Conservation (phyloP, 2,797 vertebrate species). For the Craterocephalus amniculus region DNA sequence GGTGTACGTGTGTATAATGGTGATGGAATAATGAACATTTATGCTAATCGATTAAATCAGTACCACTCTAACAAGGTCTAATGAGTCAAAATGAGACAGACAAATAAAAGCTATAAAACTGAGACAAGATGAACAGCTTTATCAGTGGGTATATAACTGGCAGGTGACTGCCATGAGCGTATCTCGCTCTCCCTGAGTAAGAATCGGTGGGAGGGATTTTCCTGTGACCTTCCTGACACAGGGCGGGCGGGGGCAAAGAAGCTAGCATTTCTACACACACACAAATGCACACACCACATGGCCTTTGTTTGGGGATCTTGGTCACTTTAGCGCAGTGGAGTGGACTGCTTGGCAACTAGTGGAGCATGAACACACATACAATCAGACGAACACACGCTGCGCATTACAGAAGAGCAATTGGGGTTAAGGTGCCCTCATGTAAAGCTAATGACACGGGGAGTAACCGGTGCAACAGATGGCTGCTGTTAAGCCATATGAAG, state of each 20-base stretch:
- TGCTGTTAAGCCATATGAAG: conserved; percentile 60
- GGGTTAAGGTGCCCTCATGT: conserved; percentile 70
- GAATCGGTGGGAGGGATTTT: conserved; percentile 11
- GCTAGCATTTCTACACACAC: conserved; percentile 42
- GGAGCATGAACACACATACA: conserved; percentile 31
- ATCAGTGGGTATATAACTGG: not conserved
- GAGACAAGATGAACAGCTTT: conserved; percentile 27
- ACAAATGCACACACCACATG: conserved; percentile 47
- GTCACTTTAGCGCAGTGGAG: conserved; percentile 45
- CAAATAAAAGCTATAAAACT: conserved; percentile 5
- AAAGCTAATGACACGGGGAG: conserved; percentile 67
- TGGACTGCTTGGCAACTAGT: conserved; percentile 68
- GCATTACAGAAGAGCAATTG: conserved; percentile 38
- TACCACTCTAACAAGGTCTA: not conserved
- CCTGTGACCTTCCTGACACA: not conserved
- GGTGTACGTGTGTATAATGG: no score
- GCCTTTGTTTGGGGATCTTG: conserved; percentile 67
- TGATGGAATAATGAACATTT: no score
- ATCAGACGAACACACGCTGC: conserved; percentile 16
- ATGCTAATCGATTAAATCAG: no score
- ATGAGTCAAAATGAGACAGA: conserved; percentile 21
- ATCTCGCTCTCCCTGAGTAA: not conserved
- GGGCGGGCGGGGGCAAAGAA: not conserved
- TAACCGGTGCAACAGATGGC: conserved; percentile 70
- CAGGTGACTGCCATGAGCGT: conserved; percentile 3